Base-by-base conservation (phyloP, 2,888 invertebrate species). In the Cerastis leucographa region DNA sequence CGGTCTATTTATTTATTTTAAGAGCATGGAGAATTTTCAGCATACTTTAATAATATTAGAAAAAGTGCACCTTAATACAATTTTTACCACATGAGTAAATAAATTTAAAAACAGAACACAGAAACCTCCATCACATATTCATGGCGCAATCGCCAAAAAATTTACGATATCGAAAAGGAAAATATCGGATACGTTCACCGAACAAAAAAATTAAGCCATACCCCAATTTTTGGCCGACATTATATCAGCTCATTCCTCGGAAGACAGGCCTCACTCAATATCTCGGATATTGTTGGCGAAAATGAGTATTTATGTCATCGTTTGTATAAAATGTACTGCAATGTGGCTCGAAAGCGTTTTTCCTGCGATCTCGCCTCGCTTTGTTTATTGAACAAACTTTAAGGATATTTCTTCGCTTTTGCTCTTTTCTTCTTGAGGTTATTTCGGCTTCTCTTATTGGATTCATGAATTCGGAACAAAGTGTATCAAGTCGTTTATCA, bases 221-320 rank as follows among this genome's bases (percentile, higher is more conserved):
- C 81, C 83, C 87, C 76, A 87, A 89, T 89, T 87, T 80, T 72
- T 80, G 80, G 83, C 90, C 88, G 62, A 87, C 87, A 91, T 88
- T 92, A 91, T 91, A 92, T 80, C 83, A 87, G 86, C 87, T 89
- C 91, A 88, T 87, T 85, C 84, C 89, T 89, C 86, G 92, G 91
- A 91, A 95, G 96, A 96, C 96, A 96, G 95, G 94, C 94, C 95
- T 96, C 96, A 96, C 95, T 96, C 96, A 96, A 96, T 96, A 96
- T 96, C 96, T 96, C 96, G 95, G 95, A 96, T 95, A 96, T 96
- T 96, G 96, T 96, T 96, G 95, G 94, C 93, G 93, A 94, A 96
- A 96, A 96, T 96, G 95, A 96, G 95, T 96, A 96, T 96, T 96
- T 96, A 96, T 95, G 95, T 95, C 95, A 95, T 95, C 95, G 94